Percentiles rank a stretch among this genome's conserved stretches.
These are phyloP conservation scores for Melanocharis versteri DNA, from an alignment of 2,113 vertebrate species.

Conservation along the genomic window DNA sequence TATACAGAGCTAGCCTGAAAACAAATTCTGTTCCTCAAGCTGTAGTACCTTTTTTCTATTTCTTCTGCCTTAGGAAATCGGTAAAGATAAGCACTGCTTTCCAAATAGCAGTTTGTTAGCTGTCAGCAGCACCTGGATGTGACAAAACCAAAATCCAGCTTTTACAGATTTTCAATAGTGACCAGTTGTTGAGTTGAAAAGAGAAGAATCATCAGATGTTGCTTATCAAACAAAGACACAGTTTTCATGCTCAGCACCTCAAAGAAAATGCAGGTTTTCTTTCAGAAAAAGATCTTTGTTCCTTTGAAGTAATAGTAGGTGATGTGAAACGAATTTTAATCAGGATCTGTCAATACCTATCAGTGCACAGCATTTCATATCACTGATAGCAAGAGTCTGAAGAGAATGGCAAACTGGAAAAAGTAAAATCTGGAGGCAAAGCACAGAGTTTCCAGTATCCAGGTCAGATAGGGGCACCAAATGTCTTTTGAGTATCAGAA, in stretches of 20 bases:
- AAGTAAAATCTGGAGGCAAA: constrained; percentile 7
- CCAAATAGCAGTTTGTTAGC: constrained; percentile 50
- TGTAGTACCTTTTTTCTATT: neutral
- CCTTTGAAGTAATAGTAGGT: constrained; percentile 66
- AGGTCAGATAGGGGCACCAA: neutral
- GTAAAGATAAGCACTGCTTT: neutral
- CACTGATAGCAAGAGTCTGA: constrained; percentile 30
- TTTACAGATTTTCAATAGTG: neutral
- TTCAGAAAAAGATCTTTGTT: constrained; percentile 50
- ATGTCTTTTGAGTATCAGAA: neutral
- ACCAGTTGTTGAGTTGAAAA: constrained; percentile 48
- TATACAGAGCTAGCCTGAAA: neutral
- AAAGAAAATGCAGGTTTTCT: constrained; percentile 64
- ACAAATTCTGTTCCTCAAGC: neutral
- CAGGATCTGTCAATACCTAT: constrained; percentile 63
- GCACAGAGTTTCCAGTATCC: neutral
- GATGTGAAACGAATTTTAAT: constrained; percentile 75
- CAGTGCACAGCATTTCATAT: constrained; percentile 50
- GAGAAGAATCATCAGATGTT: constrained; percentile 54
- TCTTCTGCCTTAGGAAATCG: neutral
- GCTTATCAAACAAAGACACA: constrained; percentile 68
- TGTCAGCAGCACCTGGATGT: constrained; percentile 39
- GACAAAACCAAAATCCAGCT: constrained; percentile 33
- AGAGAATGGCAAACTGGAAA: constrained; percentile 40
- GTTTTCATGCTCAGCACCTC: constrained; percentile 61